Evolutionary conservation across 35 echinoderm and acorn worm species (phyloP), one percentile per base, ranked within the genome.

Genomic region (Apostichopus japonicus): DNA sequence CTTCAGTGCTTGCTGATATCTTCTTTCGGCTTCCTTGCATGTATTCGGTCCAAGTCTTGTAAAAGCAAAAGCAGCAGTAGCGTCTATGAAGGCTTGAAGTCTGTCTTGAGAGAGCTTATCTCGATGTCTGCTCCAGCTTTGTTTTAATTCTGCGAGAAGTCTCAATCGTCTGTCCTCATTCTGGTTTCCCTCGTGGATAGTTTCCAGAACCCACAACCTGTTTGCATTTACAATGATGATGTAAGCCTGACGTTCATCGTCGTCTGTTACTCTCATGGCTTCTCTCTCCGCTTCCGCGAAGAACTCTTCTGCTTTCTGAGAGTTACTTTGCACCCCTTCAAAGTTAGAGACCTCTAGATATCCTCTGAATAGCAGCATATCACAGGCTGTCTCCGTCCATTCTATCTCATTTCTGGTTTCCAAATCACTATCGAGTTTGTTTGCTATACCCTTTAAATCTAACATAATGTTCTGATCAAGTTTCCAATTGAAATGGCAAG

Each of bases 401-500:
- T 67, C 63, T 51, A 33, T 56, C 17, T 89, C 59, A 19, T 72
- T 54, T 22, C 16, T 5, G 1, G 81, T 59, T 89, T 89, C 86
- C 67, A 89, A 72, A 16, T 89, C 72, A 71, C 86, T 72, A 22
- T 89, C 61, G 23, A 89, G 33, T 23, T 54, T 89, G 24, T 67
- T 71, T 8, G 53, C 1, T 3, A 89, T 33, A 62, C n/a, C 57
- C 62, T 21, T 71, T 25, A 71, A 89, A 62, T 89, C 86, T 5
- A 89, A 22, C 0, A 19, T 54, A 51, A 54, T 16, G 13, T 54
- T 27, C 23, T 72, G 61, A 24, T 89, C 86, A 89, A 89, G 86
- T 65, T 89, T 65, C 86, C 86, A 89, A 51, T 8, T 53, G 63
- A 89, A 89, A 44, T 89, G 86, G 15, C 86, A 89, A 13, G 86